Percentiles rank a stretch among this genome's conserved stretches.
Evolutionary conservation across 2,888 invertebrate species (phyloP).

Genomic region (Drosophila pseudotalamancana): DNA sequence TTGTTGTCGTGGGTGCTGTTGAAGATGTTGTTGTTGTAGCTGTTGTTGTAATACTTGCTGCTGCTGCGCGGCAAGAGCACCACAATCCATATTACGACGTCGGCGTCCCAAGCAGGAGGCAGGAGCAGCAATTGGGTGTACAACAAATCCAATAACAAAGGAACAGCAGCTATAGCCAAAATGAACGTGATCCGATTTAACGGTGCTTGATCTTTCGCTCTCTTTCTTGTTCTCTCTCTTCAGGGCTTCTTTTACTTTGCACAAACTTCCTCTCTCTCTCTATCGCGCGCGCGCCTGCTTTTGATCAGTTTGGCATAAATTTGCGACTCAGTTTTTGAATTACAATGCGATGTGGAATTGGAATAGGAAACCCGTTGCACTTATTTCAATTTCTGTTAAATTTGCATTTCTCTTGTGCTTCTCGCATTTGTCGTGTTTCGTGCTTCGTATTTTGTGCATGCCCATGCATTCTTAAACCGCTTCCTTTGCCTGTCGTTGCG

Average conservation of each 20-base stretch:
- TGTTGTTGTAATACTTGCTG: slow-evolving; percentile 62
- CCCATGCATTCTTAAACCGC: slow-evolving; percentile 62
- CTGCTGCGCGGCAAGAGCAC: slow-evolving; percentile 76
- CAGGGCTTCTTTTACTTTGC: slow-evolving; percentile 8
- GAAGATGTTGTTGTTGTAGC: slow-evolving; percentile 52
- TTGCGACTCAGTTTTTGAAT: slow-evolving; percentile 47
- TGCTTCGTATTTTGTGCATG: slow-evolving; percentile 51
- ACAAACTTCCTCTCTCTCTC: slow-evolving; percentile 1
- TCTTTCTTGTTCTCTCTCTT: slow-evolving; percentile 1
- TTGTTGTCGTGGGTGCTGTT: slow-evolving; percentile 61
- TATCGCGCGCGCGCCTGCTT: slow-evolving; percentile 8
- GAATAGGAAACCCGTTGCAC: slow-evolving; percentile 49
- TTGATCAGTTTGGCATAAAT: slow-evolving; percentile 52
- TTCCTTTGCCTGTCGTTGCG: slow-evolving; percentile 50
- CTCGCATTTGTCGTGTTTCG: slow-evolving; percentile 31
- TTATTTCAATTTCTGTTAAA: slow-evolving; percentile 53
- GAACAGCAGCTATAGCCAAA: slow-evolving; percentile 37
- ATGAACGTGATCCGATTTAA: slow-evolving; percentile 51
- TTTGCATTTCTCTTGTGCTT: slow-evolving; percentile 53
- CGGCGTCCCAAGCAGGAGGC: slow-evolving; percentile 30
- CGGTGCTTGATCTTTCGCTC: slow-evolving; percentile 10
- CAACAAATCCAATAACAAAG: slow-evolving; percentile 53
- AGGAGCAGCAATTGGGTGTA: slow-evolving; percentile 30
- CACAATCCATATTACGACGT: slow-evolving; percentile 75
- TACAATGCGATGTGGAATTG: slow-evolving; percentile 26